Conservation (phyloP, 2,888 invertebrate species). For the Anoplius nigerrimus region DNA sequence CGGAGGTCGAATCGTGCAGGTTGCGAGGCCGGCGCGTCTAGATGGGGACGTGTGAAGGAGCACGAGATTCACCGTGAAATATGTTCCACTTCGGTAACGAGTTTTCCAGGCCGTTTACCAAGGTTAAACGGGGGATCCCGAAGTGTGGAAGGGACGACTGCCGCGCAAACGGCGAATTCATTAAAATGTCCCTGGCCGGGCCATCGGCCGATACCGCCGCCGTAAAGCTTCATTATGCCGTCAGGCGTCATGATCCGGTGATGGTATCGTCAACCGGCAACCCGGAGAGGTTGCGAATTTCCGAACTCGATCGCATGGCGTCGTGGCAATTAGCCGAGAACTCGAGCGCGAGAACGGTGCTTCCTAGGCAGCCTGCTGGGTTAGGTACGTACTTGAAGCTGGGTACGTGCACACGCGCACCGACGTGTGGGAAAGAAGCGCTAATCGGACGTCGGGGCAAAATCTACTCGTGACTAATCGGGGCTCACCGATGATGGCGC, state of each 20-base stretch:
- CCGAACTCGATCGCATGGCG: too few species aligned
- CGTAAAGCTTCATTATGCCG: constrained; percentile 3
- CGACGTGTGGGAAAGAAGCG: too few species aligned
- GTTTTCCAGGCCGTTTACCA: constrained; percentile 5
- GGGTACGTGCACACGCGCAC: too few species aligned
- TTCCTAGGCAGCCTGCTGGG: too few species aligned
- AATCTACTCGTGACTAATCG: too few species aligned
- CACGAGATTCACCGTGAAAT: constrained; percentile 27
- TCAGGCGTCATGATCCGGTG: neutral
- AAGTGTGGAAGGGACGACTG: neutral
- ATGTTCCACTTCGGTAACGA: constrained; percentile 13
- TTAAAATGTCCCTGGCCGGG: neutral
- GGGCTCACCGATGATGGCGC: too few species aligned
- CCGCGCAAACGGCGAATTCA: constrained; percentile 9
- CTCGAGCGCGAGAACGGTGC: too few species aligned
- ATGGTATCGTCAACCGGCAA: neutral
- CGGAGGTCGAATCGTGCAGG: constrained; percentile 20
- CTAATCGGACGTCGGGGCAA: too few species aligned
- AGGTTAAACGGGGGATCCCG: neutral
- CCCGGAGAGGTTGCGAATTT: neutral
- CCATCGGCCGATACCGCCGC: neutral
- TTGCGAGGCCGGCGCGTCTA: constrained; percentile 6
- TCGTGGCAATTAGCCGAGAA: too few species aligned
- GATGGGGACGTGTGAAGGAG: constrained; percentile 27
- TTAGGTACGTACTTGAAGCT: too few species aligned